A percentile compares a stretch with the other conserved stretches of the same genome.
Conservation (phyloP, 1,140 invertebrate genomes). For the Heliconius nattereri region DNA sequence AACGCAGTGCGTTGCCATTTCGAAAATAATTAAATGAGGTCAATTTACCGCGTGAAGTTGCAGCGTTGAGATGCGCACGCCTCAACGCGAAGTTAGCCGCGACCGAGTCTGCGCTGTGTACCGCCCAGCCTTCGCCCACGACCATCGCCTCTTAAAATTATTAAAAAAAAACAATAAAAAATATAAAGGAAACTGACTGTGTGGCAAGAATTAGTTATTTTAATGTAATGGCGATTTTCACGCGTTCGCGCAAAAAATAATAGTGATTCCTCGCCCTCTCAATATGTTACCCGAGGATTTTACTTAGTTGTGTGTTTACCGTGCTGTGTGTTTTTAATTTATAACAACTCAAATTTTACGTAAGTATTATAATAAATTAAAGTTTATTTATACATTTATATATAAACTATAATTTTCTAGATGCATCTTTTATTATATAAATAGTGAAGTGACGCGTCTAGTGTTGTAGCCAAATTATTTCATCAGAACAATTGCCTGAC, state of each 20-base stretch:
- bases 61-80: slow-evolving; percentile 40
- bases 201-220: slow-evolving; percentile 20
- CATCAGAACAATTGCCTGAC: slow-evolving; percentile 21
- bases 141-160: slow-evolving; percentile 35
- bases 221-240: slow-evolving; percentile 39
- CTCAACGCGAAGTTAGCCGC: slow-evolving; percentile 43
- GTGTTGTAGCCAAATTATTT: slow-evolving; percentile 27
- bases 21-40: slow-evolving; percentile 75
- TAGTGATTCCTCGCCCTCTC: slow-evolving; percentile 12
- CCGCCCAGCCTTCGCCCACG: slow-evolving; percentile 39
- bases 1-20: slow-evolving; percentile 63
- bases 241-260: slow-evolving; percentile 12
- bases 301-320: slow-evolving; percentile 44
- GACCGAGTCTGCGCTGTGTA: slow-evolving; percentile 41
- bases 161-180: slow-evolving; percentile 45
- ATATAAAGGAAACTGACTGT: slow-evolving; percentile 17
- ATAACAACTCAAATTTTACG: slow-evolving; percentile 43
- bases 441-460: slow-evolving; percentile 26
- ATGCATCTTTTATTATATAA: slow-evolving; percentile 20
- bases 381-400: neutral
- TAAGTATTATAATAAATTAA: slow-evolving; percentile 33
- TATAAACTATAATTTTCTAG: slow-evolving; percentile 1
- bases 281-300: slow-evolving; percentile 42
- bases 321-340: slow-evolving; percentile 44
- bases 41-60: slow-evolving; percentile 57